These are phyloP conservation scores for Hydrolagus colliei DNA, from an alignment of 2,797 vertebrate species.

Conservation along the genomic window DNA sequence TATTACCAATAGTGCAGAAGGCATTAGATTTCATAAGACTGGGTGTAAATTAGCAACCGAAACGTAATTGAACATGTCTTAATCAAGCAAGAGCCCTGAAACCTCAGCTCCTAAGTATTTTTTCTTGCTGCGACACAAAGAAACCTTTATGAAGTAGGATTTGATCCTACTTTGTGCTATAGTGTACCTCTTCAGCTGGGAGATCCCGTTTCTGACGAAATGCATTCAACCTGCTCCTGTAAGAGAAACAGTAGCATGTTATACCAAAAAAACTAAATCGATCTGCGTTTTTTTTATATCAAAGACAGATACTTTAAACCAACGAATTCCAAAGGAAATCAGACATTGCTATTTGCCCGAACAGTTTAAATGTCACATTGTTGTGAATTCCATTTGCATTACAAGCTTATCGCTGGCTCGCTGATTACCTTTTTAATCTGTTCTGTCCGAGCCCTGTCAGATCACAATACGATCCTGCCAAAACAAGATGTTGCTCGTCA, in stretches of 20 bases:
- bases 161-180: constrained; percentile 58
- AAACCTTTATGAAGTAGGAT: constrained; percentile 50
- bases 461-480: constrained; percentile 53
- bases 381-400: constrained; percentile 41
- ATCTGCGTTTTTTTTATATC: constrained; percentile 47
- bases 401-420: constrained; percentile 42
- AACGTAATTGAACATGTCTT: constrained; percentile 58
- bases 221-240: constrained; percentile 88
- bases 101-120: constrained; percentile 40
- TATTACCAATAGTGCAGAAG: not conserved
- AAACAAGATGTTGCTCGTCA: not conserved
- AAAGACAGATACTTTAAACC: not conserved
- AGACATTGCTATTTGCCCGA: constrained; percentile 41
- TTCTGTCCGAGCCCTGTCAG: constrained; percentile 45
- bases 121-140: constrained; percentile 52
- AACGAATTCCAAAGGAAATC: too few species aligned
- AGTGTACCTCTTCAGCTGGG: constrained; percentile 90
- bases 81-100: constrained; percentile 56
- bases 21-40: constrained; percentile 48
- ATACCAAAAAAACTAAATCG: constrained; percentile 60
- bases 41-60: constrained; percentile 61
- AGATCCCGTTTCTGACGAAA: constrained; percentile 94
- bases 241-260: constrained; percentile 72
- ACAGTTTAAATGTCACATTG: constrained; percentile 42
- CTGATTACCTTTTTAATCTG: constrained; percentile 51